Base-by-base conservation (phyloP, 2,888 invertebrate genomes). In the Tipula lateralis region DNA sequence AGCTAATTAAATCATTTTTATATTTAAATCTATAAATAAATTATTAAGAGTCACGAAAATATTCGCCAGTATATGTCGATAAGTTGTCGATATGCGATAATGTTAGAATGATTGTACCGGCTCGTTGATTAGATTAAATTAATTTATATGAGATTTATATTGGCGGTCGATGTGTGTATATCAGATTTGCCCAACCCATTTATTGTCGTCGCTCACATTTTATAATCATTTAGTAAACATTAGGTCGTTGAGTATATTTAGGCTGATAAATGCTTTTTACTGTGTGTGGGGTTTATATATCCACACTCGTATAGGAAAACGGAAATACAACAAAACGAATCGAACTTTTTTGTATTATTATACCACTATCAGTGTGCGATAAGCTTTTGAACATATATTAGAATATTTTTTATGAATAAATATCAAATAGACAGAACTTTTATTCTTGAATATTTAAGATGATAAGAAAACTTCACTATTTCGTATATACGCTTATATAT, bases 281-380 rank as follows among this genome's bases (percentile, higher is more conserved):
- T 32, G 32, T 32, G 32, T 32, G 32, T 39, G 39, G 39, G 7
- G 7, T 32, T 32, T 3, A 5, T 32, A 32, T 32, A 32, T n/a
- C n/a, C n/a, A n/a, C n/a, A n/a, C n/a, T 32, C 6, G 6, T 6
- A 32, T 32, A 50, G 44, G 44, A 4, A 50, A 50, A 50, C 44
- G 44, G 44, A 50, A 50, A 50, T 7, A 16, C 16, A n/a, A 50
- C 44, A 16, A 50, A 50, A 16, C 16, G 44, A 66, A 66, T 66
- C 66, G 66, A 24, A 66, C 66, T 66, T 66, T 66, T 39, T 16
- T 66, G 24, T 66, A 66, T 9, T 66, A 66, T 66, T 66, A 66
- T 66, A 66, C 66, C 66, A 66, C 66, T 66, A 66, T 66, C 66
- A 66, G 19, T 24, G 66, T 66, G n/a, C n/a, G 66, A 66, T 66